Percentiles rank a stretch among this genome's conserved stretches.
Evolutionary conservation across 2,113 vertebrate species (phyloP).

Genomic region (Limnothrissa miodon): DNA sequence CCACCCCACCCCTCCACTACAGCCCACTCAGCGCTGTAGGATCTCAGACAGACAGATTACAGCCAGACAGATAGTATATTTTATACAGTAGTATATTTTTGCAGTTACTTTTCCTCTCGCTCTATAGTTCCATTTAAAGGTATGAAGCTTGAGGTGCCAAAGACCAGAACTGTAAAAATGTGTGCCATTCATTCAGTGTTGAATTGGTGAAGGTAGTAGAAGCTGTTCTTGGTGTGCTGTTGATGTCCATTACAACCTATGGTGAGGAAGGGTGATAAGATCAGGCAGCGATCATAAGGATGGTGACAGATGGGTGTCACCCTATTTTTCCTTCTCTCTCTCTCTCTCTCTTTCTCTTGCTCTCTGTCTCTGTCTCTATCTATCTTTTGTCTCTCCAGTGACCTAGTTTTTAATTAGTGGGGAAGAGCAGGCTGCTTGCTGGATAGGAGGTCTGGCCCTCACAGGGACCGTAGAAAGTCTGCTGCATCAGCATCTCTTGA

Average conservation of each 20-base stretch:
- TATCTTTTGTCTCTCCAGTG: slow-evolving; percentile 43
- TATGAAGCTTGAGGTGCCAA: not conserved
- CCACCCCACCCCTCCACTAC: not conserved
- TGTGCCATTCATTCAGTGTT: not conserved
- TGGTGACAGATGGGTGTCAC: not conserved
- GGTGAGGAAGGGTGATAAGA: not conserved
- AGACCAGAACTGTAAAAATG: not conserved
- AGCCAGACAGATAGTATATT: not conserved
- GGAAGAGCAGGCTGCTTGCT: not conserved
- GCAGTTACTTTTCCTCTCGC: not conserved
- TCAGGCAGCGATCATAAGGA: not conserved
- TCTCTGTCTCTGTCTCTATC: not conserved
- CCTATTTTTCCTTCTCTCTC: not conserved
- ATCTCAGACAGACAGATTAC: no score
- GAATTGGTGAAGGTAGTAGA: not conserved
- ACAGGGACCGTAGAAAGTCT: not conserved
- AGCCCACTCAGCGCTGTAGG: not conserved
- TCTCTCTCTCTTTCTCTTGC: slow-evolving; percentile 13
- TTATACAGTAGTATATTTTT: not conserved
- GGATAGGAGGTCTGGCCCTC: slow-evolving; percentile 6
- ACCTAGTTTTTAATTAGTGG: slow-evolving; percentile 45
- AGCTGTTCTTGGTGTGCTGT: not conserved
- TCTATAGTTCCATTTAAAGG: not conserved
- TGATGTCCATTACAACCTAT: not conserved
- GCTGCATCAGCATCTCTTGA: not conserved